phyloP scores from a whole-genome alignment of 1,140 invertebrate genomes.

The Lerema accius region DNA sequence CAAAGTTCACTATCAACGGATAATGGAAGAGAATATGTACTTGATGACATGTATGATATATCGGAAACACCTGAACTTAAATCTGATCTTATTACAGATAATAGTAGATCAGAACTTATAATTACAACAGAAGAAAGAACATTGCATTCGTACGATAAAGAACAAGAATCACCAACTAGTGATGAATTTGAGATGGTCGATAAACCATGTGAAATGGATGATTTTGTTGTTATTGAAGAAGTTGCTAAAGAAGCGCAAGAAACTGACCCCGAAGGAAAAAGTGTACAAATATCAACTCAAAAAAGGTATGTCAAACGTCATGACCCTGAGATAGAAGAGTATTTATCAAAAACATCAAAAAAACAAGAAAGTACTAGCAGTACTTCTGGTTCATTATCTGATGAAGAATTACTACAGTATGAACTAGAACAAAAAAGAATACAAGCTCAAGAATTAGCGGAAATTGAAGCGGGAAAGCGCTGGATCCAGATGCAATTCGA shows the following conservation, averaged over 20 bases:
- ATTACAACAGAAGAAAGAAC: slow-evolving; percentile 83
- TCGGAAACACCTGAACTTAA: slow-evolving; percentile 83
- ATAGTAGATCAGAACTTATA: slow-evolving; percentile 80
- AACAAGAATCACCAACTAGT: slow-evolving; percentile 90
- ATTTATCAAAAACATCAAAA: slow-evolving; percentile 82
- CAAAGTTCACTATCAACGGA: slow-evolving; percentile 86
- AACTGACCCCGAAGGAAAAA: slow-evolving; percentile 91
- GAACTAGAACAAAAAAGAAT: slow-evolving; percentile 89
- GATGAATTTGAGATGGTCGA: slow-evolving; percentile 95
- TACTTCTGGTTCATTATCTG: slow-evolving; percentile 82
- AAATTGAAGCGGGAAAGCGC: slow-evolving; percentile 90
- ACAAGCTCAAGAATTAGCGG: slow-evolving; percentile 82
- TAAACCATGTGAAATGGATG: slow-evolving; percentile 92
- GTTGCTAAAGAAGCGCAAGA: slow-evolving; percentile 92
- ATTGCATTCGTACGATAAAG: slow-evolving; percentile 81
- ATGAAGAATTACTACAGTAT: slow-evolving; percentile 87
- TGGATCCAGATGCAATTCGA: slow-evolving; percentile 95
- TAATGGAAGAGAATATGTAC: slow-evolving; percentile 85
- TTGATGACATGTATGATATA: slow-evolving; percentile 84
- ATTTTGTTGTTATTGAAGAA: slow-evolving; percentile 94
- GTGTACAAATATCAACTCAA: slow-evolving; percentile 85
- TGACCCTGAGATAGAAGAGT: slow-evolving; percentile 90
- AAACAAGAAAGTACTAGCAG: slow-evolving; percentile 84
- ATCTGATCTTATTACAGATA: slow-evolving; percentile 77
- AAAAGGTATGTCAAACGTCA: slow-evolving; percentile 84